Conservation (phyloP, 2,113 vertebrate genomes). For the Podocnemis expansa region DNA sequence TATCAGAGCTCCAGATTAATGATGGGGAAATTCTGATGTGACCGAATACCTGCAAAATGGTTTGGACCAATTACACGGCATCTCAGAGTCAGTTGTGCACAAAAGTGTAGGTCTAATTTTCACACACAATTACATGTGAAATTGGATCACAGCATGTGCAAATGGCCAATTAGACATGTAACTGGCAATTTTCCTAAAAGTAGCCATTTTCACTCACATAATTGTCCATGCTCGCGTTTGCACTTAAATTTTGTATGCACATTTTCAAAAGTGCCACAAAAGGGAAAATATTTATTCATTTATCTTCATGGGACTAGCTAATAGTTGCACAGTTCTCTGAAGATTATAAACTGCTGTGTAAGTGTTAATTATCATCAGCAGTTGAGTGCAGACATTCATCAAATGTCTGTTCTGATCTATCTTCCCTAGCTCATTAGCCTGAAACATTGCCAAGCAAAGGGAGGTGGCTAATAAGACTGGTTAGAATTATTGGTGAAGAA, state of each 20-base stretch:
- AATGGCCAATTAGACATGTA: not conserved
- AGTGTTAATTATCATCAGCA: not conserved
- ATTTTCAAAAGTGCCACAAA: not conserved
- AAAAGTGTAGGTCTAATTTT: not conserved
- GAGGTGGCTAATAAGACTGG: not conserved
- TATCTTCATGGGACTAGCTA: not conserved
- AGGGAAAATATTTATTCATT: not conserved
- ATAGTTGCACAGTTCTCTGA: not conserved
- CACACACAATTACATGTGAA: not conserved
- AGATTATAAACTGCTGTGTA: not conserved
- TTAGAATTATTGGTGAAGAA: slow-evolving; percentile 38
- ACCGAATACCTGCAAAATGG: not conserved
- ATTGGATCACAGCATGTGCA: not conserved
- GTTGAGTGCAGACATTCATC: not conserved
- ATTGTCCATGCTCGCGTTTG: not conserved
- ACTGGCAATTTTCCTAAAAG: not conserved
- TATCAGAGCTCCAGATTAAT: not conserved
- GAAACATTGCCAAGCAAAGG: slow-evolving; percentile 23
- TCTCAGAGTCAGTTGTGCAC: not conserved
- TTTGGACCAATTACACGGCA: not conserved
- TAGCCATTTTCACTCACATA: not conserved
- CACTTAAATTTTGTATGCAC: not conserved
- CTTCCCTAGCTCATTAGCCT: slow-evolving; percentile 12
- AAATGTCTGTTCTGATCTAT: slow-evolving; percentile 19
- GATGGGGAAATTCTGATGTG: not conserved